These are phyloP conservation scores for Poecile atricapillus DNA, from an alignment of 2,113 vertebrate genomes.

Conservation along the genomic window DNA sequence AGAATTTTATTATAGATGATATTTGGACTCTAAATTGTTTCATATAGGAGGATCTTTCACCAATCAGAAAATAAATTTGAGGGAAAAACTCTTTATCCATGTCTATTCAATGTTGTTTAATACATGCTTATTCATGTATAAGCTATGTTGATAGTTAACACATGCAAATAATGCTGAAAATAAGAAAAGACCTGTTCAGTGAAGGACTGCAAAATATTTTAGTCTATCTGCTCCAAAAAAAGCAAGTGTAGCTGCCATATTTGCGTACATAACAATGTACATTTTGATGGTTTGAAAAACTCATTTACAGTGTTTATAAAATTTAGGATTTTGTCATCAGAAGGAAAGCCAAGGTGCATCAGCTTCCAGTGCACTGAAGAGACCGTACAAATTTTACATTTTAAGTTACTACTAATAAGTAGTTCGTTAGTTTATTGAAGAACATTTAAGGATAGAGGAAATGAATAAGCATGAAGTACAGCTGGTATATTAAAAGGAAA, in stretches of 20 bases:
- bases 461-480: slow-evolving; percentile 71
- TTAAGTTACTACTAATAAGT: slow-evolving; percentile 59
- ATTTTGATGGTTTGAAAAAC: neutral
- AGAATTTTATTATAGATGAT: neutral
- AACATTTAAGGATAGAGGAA: slow-evolving; percentile 70
- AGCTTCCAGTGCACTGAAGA: neutral
- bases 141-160: neutral
- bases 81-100: neutral
- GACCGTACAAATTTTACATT: neutral
- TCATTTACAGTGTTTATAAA: neutral
- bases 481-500: slow-evolving; percentile 68
- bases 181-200: neutral
- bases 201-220: neutral
- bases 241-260: neutral
- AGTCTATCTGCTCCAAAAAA: neutral
- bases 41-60: neutral
- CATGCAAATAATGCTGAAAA: neutral
- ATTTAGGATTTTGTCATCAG: neutral
- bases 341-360: neutral
- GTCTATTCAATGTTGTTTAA: neutral
- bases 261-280: accelerated
- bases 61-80: neutral
- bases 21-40: neutral
- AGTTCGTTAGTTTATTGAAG: slow-evolving; percentile 71
- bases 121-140: neutral